Base-by-base conservation (phyloP, 2,888 invertebrate species). In the Cryptops parisi region DNA sequence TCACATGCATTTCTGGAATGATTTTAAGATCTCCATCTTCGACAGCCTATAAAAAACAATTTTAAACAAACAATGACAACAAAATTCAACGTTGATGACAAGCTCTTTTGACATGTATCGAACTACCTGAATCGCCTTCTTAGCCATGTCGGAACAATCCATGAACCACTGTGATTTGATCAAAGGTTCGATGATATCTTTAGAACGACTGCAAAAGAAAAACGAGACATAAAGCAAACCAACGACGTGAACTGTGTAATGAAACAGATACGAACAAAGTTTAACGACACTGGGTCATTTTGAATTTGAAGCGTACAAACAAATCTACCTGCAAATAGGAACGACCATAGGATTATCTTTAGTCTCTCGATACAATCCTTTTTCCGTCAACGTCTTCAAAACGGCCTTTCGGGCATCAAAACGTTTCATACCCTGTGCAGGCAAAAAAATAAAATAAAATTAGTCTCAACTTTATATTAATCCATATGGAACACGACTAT, bases 151-250 rank as follows among this genome's bases (percentile, higher is more conserved):
- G 60, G 79, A 78, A 67, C 89, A 88, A 60, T 82, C 54, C 51
- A 59, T 60, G 61, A 65, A 94, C 97, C 97, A 98, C 70, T 98
- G 98, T 0, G 93, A 89, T 66, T 91, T 94, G 27, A 96, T 77
- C 64, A 97, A 75, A 1, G 94, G 94, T 65, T 98, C 98, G 17
- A 98, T 87, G 1, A 99, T 82, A 68, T 99, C 98, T 70, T 94
- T 96, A 1, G 94, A 94, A 39, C 98, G 80, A 67, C 90, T 90
- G 71, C 89, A 91, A 46, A 47, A 40, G 38, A 15, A 47, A 17
- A n/a, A n/a, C 24, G 1, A 24, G 12, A 23, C 48, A 26, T 47
- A 3, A 26, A 26, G 24, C n/a, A n/a, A n/a, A n/a, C n/a, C n/a
- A n/a, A n/a, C n/a, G n/a, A n/a, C n/a, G n/a, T n/a, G n/a, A n/a